Evolutionary conservation across 2,888 invertebrate genomes (phyloP).

Genomic region (Crematogaster levior): DNA sequence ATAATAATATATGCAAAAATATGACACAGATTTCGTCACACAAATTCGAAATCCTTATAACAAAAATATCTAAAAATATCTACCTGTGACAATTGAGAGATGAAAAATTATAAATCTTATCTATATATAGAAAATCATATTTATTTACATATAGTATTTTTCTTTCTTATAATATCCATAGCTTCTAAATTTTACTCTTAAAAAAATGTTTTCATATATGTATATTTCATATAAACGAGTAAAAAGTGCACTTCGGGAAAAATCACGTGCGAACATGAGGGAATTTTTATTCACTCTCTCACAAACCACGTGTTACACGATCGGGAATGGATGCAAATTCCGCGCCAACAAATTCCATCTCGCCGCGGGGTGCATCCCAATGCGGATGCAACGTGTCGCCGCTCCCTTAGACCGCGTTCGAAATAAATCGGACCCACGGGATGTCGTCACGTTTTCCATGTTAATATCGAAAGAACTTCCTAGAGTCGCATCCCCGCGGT

Average conservation of each 20-base stretch:
- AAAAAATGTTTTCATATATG: neutral
- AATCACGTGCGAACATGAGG: neutral
- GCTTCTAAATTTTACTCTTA: neutral
- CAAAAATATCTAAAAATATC: neutral
- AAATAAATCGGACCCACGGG: conserved; percentile 56
- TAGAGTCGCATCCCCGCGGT: conserved; percentile 51
- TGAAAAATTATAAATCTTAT: no score
- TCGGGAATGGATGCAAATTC: conserved; percentile 21
- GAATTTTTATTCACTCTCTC: neutral
- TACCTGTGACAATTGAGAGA: neutral
- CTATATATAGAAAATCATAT: no score
- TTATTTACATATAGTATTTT: no score
- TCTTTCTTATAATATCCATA: neutral
- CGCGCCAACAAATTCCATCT: conserved; percentile 52
- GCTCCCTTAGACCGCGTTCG: conserved; percentile 56
- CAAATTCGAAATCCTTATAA: neutral
- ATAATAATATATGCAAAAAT: neutral
- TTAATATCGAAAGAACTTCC: conserved; percentile 63
- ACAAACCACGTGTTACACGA: conserved; percentile 29
- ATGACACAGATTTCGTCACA: neutral
- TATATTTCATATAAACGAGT: no score
- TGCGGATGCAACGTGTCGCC: conserved; percentile 52
- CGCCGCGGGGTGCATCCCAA: conserved; percentile 41
- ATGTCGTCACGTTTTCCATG: conserved; percentile 76
- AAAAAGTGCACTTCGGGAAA: neutral